Conservation (phyloP, 2,797 vertebrate genomes). For the Macropus fuliginosus region DNA sequence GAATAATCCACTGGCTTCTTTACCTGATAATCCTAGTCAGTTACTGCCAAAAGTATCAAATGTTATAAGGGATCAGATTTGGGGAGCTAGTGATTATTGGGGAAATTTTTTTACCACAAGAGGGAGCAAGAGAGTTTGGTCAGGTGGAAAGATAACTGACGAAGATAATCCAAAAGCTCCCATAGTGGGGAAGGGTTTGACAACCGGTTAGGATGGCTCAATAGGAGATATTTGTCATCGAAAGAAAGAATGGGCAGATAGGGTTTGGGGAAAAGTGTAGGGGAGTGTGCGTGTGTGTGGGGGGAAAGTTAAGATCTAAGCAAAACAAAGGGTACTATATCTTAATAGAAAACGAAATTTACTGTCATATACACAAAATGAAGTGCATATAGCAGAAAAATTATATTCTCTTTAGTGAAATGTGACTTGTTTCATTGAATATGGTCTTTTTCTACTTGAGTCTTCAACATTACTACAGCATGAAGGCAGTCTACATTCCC, state of each 20-base stretch:
- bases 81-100: slow-evolving; percentile 8
- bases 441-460: slow-evolving; percentile 11
- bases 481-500: not conserved
- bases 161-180: slow-evolving; percentile 15
- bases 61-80: not conserved
- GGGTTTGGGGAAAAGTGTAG: not conserved
- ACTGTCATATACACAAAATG: not conserved
- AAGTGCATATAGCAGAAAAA: not conserved
- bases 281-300: not conserved
- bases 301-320: not conserved
- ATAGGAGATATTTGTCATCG: slow-evolving; percentile 4
- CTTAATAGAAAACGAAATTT: slow-evolving; percentile 34
- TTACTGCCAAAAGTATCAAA: not conserved
- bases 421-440: not conserved
- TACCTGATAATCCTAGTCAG: not conserved
- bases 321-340: slow-evolving; percentile 27
- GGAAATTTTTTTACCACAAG: slow-evolving; percentile 72
- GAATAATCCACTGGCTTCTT: slow-evolving; percentile 22
- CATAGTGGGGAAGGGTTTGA: not conserved
- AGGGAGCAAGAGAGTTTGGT: slow-evolving; percentile 77
- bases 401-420: not conserved
- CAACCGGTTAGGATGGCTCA: not conserved
- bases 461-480: not conserved
- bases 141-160: slow-evolving; percentile 43
- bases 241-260: not conserved